These are phyloP conservation scores for Microctenopoma stevenorrisi DNA, from an alignment of 2,797 vertebrate species.

Conservation along the genomic window DNA sequence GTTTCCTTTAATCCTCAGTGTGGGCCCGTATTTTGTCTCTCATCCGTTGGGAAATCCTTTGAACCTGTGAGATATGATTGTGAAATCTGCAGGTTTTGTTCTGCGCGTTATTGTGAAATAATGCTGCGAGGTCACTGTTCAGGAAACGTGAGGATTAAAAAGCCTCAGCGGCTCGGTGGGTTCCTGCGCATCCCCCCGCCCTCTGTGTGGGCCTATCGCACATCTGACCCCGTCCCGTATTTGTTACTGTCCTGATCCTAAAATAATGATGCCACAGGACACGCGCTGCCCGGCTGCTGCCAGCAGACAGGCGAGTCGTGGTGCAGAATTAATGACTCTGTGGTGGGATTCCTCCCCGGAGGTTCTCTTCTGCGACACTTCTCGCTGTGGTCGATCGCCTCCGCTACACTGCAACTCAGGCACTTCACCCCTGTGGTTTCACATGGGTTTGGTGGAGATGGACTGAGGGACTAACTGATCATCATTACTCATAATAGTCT, in stretches of 20 bases:
- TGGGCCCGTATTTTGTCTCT: constrained; percentile 15
- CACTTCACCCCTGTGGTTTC: constrained; percentile 5
- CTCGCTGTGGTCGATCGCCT: constrained; percentile 51
- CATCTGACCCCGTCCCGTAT: constrained; percentile 10
- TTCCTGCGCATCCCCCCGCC: not conserved
- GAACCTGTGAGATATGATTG: constrained; percentile 4
- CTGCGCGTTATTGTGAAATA: constrained; percentile 18
- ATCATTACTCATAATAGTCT: not conserved
- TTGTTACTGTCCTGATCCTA: constrained; percentile 38
- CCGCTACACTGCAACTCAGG: constrained; percentile 6
- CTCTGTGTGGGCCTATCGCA: not conserved
- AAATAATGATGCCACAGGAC: constrained; percentile 59
- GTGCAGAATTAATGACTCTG: constrained; percentile 58
- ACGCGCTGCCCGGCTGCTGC: constrained; percentile 33
- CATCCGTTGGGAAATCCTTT: constrained; percentile 23
- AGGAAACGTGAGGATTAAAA: constrained; percentile 18
- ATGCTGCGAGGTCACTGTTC: constrained; percentile 29
- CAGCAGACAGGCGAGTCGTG: constrained; percentile 47
- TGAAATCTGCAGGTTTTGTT: constrained; percentile 16
- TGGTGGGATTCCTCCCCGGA: constrained; percentile 39
- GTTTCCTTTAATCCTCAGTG: constrained; percentile 37
- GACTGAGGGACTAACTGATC: not conserved
- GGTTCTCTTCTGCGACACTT: constrained; percentile 50
- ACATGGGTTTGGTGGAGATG: not conserved
- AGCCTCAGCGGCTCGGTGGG: constrained; percentile 11